phyloP scores from a whole-genome alignment of 2,888 invertebrate genomes.

The Hydroisotoma schaefferi region DNA sequence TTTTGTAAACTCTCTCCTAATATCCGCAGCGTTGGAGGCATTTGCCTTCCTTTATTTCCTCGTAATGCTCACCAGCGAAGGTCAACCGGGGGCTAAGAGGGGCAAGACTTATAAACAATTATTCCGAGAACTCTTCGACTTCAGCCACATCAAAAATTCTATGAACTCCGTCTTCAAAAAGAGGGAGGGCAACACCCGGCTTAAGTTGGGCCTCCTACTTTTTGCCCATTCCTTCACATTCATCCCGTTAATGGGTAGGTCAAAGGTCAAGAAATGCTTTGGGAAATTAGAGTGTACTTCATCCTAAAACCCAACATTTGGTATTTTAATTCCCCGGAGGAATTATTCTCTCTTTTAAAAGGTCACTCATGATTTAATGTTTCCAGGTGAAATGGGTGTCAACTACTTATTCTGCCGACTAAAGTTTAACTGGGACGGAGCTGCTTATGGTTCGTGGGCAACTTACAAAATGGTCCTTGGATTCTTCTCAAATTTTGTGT shows the following conservation, averaged over 20 bases:
- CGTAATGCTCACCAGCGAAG: conserved; percentile 34
- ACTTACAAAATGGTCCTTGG: conserved; percentile 43
- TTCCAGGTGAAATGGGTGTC: conserved; percentile 79
- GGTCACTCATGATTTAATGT: neutral
- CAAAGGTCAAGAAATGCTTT: neutral
- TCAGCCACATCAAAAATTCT: conserved; percentile 55
- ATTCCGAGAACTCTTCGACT: conserved; percentile 39
- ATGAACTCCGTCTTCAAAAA: conserved; percentile 61
- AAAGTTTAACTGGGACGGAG: conserved; percentile 83
- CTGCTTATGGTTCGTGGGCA: conserved; percentile 59
- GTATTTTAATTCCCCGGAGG: neutral
- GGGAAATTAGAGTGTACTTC: neutral
- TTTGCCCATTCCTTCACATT: conserved; percentile 53
- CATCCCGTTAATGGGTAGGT: conserved; percentile 41
- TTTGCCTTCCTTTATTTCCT: conserved; percentile 51
- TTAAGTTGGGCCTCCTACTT: conserved; percentile 66
- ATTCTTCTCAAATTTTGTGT: conserved; percentile 43
- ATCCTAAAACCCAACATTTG: neutral
- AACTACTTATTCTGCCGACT: conserved; percentile 77
- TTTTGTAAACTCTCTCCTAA: conserved; percentile 50
- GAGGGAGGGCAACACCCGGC: conserved; percentile 59
- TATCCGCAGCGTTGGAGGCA: conserved; percentile 49
- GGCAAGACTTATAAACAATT: conserved; percentile 28
- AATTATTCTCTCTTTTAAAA: neutral
- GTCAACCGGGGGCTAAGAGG: conserved; percentile 36